These are phyloP conservation scores for Pogoniulus pusillus DNA, from an alignment of 2,797 vertebrate species.

Conservation along the genomic window DNA sequence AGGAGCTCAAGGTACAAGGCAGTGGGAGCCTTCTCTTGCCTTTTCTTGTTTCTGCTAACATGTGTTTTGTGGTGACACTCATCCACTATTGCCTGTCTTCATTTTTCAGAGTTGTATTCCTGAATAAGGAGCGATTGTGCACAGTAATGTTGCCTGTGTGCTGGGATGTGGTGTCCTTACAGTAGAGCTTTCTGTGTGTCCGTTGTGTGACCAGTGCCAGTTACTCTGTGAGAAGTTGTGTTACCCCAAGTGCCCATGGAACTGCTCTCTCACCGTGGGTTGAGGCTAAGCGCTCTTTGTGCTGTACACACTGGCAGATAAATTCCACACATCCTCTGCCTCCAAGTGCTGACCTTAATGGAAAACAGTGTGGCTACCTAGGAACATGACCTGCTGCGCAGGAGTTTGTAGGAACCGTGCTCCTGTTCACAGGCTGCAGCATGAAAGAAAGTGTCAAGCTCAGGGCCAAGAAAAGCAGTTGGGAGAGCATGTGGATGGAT, in stretches of 20 bases:
- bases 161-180: conserved; percentile 5
- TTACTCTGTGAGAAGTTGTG: not conserved
- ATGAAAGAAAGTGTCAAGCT: not conserved
- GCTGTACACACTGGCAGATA: not conserved
- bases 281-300: not conserved
- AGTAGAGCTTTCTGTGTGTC: conserved; percentile 49
- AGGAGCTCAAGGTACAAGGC: conserved; percentile 53
- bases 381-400: not conserved
- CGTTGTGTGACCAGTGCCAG: conserved; percentile 25
- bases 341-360: not conserved
- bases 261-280: not conserved
- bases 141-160: conserved; percentile 27
- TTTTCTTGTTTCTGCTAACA: conserved; percentile 7
- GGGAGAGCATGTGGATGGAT: not conserved
- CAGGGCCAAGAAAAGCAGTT: not conserved
- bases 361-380: not conserved
- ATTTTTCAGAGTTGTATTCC: conserved; percentile 59
- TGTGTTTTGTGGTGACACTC: conserved; percentile 30
- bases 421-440: not conserved
- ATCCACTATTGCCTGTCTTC: conserved; percentile 20
- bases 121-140: conserved; percentile 58
- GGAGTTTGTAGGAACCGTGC: not conserved
- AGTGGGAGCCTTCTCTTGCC: not conserved
- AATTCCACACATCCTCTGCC: not conserved
- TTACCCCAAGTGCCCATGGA: not conserved